Evolutionary conservation across 2,888 invertebrate species (phyloP).

Genomic region (Idaea biselata): DNA sequence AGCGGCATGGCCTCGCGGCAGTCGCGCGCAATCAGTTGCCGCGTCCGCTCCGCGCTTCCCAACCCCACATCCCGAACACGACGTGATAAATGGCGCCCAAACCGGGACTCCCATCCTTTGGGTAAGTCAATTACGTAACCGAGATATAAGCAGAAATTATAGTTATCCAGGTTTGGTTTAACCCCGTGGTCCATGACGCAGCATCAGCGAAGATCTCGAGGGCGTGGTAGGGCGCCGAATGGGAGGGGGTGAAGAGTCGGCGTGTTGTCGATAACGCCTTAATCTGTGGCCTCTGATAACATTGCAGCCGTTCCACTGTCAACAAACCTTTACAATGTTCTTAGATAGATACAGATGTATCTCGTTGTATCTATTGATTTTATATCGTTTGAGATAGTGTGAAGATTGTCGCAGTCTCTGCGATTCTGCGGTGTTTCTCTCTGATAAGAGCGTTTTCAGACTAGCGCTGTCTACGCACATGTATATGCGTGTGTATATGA

Average conservation of each 20-base stretch:
- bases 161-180: conserved; percentile 9
- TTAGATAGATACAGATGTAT: conserved; percentile 33
- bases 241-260: conserved; percentile 57
- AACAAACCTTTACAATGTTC: conserved; percentile 63
- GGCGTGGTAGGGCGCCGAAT: conserved; percentile 67
- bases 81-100: conserved; percentile 76
- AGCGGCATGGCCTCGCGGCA: conserved; percentile 38
- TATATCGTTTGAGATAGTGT: conserved; percentile 12
- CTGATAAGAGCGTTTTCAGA: not conserved
- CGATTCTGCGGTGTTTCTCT: conserved; percentile 43
- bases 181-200: conserved; percentile 52
- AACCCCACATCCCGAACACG: conserved; percentile 44
- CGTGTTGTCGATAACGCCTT: conserved; percentile 61
- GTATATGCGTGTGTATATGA: no score
- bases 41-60: conserved; percentile 50
- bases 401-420: conserved; percentile 55
- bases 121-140: conserved; percentile 62
- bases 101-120: conserved; percentile 64
- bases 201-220: conserved; percentile 55
- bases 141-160: not conserved
- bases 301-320: conserved; percentile 66
- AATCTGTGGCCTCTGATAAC: conserved; percentile 67
- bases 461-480: no score
- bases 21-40: conserved; percentile 66
- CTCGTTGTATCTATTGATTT: conserved; percentile 61